Conservation (phyloP, 1,140 invertebrate genomes). For the Eulimnadia texana region DNA sequence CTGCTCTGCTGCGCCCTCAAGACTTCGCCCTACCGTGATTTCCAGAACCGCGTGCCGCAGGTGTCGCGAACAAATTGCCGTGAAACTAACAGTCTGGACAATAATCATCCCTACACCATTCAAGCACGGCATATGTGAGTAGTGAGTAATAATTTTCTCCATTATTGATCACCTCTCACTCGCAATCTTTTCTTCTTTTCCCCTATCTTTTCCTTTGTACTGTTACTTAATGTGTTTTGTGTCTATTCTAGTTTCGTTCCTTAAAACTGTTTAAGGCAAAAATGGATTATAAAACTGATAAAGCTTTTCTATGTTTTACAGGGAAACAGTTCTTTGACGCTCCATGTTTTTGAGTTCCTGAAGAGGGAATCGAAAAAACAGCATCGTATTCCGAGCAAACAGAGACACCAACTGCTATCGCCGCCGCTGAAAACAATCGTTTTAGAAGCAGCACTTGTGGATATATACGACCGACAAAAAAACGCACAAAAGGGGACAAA, state of each 20-base stretch:
- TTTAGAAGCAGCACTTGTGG: too few relatives aligned
- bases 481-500: too few relatives aligned
- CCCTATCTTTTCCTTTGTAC: too few relatives aligned
- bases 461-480: too few relatives aligned
- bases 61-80: conserved; percentile 13
- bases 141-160: background rate
- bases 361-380: background rate
- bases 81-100: conserved; percentile 10
- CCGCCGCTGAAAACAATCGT: too few relatives aligned
- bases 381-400: background rate
- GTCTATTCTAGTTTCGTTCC: too few relatives aligned
- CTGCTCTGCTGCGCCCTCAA: conserved; percentile 56
- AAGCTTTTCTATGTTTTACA: background rate
- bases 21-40: conserved; percentile 32
- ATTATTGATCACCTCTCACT: background rate
- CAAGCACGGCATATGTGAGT: conserved; percentile 15
- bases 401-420: background rate
- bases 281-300: background rate
- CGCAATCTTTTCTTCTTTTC: conserved; percentile 1
- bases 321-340: background rate
- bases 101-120: conserved; percentile 24
- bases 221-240: too few relatives aligned
- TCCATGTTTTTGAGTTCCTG: background rate
- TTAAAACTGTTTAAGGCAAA: too few relatives aligned
- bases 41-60: conserved; percentile 15